Conservation (phyloP, 2,113 vertebrate species). For the Mesitornis unicolor region DNA sequence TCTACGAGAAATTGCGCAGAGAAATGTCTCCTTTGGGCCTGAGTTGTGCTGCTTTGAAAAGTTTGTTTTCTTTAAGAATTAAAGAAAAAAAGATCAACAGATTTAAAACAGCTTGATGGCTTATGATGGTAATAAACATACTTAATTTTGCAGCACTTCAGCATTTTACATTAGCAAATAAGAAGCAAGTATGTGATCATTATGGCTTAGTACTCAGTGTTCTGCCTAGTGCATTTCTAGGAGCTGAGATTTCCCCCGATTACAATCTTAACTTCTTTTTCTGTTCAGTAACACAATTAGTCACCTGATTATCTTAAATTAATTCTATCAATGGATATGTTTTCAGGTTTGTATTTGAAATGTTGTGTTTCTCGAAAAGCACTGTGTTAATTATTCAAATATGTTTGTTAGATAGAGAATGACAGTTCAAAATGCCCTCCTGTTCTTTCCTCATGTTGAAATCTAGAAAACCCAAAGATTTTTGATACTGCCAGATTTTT, state of each 20-base stretch:
- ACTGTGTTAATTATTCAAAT: background rate
- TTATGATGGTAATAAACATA: background rate
- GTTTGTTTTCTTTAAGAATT: background rate
- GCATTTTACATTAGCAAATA: background rate
- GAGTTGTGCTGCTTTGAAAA: background rate
- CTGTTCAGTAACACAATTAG: background rate
- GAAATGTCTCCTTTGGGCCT: background rate
- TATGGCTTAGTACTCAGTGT: background rate
- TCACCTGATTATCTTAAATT: slow-evolving; percentile 13
- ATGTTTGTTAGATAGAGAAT: background rate
- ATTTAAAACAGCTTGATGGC: background rate
- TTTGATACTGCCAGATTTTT: background rate
- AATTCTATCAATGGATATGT: background rate
- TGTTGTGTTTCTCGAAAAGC: background rate
- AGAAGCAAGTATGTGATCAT: background rate
- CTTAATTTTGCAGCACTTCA: background rate
- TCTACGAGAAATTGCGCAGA: background rate
- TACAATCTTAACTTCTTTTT: background rate
- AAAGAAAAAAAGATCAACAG: background rate
- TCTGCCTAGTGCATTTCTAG: background rate
- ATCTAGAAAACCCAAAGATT: background rate
- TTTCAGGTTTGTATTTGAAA: background rate
- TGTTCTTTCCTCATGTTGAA: background rate
- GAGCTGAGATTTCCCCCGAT: slow-evolving; percentile 19
- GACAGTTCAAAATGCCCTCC: background rate